phyloP scores from a whole-genome alignment of 2,113 vertebrate genomes.

The Scophthalmus maximus region DNA sequence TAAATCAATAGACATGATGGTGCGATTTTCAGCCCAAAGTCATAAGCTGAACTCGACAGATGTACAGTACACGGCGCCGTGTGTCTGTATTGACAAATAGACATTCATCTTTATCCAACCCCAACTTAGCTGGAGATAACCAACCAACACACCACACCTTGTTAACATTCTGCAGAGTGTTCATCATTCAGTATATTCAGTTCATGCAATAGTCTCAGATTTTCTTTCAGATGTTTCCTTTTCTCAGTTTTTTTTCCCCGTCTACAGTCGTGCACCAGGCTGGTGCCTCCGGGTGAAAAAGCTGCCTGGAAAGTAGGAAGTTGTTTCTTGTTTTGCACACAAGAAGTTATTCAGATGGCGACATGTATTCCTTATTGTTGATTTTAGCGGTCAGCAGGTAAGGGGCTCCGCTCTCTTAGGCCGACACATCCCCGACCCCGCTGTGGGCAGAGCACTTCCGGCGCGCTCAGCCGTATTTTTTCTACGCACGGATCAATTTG shows the following conservation, averaged over 20 bases:
- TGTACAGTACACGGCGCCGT: too few relatives aligned
- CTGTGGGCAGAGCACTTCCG: slow-evolving; percentile 56
- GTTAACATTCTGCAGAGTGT: neutral
- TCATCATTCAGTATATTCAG: neutral
- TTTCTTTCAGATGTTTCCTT: neutral
- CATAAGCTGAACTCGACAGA: too few relatives aligned
- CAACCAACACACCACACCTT: neutral
- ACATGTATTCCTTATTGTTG: too few relatives aligned
- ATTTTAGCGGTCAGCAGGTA: slow-evolving; percentile 69
- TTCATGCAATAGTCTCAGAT: neutral
- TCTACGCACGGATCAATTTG: slow-evolving; percentile 65
- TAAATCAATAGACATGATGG: too few relatives aligned
- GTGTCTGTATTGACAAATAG: too few relatives aligned
- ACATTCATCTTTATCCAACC: too few relatives aligned
- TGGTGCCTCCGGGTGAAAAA: neutral
- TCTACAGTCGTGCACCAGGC: neutral
- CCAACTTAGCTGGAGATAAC: too few relatives aligned
- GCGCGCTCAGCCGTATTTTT: slow-evolving; percentile 60
- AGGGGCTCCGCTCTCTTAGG: slow-evolving; percentile 31
- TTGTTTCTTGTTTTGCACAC: neutral
- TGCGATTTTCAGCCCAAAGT: too few relatives aligned
- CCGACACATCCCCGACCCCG: slow-evolving; percentile 63
- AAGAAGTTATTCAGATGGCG: too few relatives aligned
- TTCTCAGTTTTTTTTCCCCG: neutral
- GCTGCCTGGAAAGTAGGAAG: neutral